Evolutionary conservation across 2,888 invertebrate genomes (phyloP), one percentile per base, ranked within the genome.

Genomic region (Tridacna crocea): DNA sequence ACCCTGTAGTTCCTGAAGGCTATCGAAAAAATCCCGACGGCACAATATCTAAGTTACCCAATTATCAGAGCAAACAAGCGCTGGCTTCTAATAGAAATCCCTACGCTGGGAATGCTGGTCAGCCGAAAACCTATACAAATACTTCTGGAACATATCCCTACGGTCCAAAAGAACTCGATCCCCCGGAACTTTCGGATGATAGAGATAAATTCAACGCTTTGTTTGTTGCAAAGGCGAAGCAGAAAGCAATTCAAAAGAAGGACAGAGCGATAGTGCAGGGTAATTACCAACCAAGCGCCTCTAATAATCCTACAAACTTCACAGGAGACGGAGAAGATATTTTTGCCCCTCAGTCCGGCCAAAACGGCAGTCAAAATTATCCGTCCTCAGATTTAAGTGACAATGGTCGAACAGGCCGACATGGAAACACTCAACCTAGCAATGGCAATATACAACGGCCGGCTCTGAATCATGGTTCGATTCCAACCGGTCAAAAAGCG

Each of bases 151-250:
- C 11, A 22, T 70, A 70, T 51, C 51, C 48, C 19, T 70, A 70
- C 70, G 70, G 70, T 48, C 70, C 63, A 2, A 24, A 11, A n/a
- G 48, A 61, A 13, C 19, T 63, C 19, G 75, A 48, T 22, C 48
- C 27, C 10, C 70, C 63, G 10, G 61, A 24, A 47, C 48, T n/a
- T 0, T 51, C 73, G 36, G 82, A 82, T 27, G 76, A 82, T 17
- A 65, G 82, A 24, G 51, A 63, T 10, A 82, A 82, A 73, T 82
- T 82, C 51, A 79, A 79, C 58, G 74, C 55, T 12, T 51, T 82
- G 24, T 79, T 82, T 60, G 66, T 55, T 17, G 55, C 72, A 13
- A 73, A 72, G 19, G 27, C 76, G 11, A 79, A 73, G 24, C 19
- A 19, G 27, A 79, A 82, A 47, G 24, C 61, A 24, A 22, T 55